Conservation (phyloP, 2,113 vertebrate species). For the Corythaixoides concolor region DNA sequence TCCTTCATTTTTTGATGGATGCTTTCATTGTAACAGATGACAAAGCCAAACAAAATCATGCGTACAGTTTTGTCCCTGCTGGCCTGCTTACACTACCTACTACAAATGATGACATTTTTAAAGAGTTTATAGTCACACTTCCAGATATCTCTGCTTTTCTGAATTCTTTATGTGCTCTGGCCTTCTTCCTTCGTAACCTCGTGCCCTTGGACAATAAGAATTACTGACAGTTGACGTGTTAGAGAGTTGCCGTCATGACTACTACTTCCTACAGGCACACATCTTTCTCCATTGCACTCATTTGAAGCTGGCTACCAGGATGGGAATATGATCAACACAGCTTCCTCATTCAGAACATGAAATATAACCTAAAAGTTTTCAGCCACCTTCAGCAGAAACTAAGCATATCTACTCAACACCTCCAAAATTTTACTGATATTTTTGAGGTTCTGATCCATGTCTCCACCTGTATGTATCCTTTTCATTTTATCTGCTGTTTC, state of each 20-base stretch:
- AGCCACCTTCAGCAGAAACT: background rate
- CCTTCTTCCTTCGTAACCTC: background rate
- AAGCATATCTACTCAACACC: background rate
- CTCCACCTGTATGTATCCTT: background rate
- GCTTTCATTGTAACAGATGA: background rate
- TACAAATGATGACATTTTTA: background rate
- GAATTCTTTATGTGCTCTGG: background rate
- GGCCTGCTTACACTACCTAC: background rate
- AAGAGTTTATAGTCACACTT: background rate
- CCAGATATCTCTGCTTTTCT: background rate
- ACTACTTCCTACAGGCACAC: background rate
- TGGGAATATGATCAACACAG: background rate
- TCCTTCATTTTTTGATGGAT: background rate
- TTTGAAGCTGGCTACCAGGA: background rate
- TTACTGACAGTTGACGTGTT: background rate
- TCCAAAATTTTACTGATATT: background rate
- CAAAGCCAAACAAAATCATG: background rate
- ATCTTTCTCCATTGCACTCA: background rate
- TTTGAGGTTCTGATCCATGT: background rate
- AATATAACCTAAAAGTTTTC: background rate
- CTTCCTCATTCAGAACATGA: background rate
- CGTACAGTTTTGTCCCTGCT: background rate
- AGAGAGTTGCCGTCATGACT: background rate
- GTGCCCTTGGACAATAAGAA: background rate
- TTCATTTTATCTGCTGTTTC: background rate